A percentile compares a stretch with the other conserved stretches of the same genome.
Evolutionary conservation across 2,797 vertebrate species (phyloP).

Genomic region (Pantherophis alleghaniensis): DNA sequence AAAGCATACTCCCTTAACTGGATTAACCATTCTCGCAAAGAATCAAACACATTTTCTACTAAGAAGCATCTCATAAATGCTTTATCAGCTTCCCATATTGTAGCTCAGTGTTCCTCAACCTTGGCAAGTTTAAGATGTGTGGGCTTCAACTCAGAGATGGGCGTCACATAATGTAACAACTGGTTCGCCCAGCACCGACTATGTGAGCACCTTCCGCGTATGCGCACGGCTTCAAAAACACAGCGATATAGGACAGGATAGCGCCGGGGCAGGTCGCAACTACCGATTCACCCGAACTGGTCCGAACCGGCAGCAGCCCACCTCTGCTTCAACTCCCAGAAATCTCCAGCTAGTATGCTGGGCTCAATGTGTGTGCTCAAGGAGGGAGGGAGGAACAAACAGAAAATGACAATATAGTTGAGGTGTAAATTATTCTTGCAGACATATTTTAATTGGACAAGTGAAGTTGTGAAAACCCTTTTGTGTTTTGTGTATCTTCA

Average conservation of each 20-base stretch:
- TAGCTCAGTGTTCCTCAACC: background rate
- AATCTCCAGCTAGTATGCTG: background rate
- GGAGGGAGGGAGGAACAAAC: background rate
- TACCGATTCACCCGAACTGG: no score
- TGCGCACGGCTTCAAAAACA: no score
- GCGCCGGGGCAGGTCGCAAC: no score
- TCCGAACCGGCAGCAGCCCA: no score
- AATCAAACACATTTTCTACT: background rate
- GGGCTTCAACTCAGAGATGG: background rate
- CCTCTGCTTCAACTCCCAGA: background rate
- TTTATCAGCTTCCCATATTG: background rate
- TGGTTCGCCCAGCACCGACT: no score
- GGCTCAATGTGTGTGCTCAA: background rate
- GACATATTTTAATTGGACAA: constrained; percentile 52
- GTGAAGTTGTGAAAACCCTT: constrained; percentile 67
- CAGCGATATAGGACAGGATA: no score
- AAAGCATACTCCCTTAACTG: background rate
- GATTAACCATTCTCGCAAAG: background rate
- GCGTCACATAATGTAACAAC: no score
- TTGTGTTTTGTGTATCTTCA: constrained; percentile 71
- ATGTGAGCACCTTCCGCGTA: no score
- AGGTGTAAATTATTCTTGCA: background rate
- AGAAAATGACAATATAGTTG: background rate
- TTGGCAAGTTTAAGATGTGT: background rate
- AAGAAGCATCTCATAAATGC: background rate